A percentile compares a stretch with the other conserved stretches of the same genome.
Conservation (phyloP, 2,888 invertebrate genomes). For the Rotaria sp. region DNA sequence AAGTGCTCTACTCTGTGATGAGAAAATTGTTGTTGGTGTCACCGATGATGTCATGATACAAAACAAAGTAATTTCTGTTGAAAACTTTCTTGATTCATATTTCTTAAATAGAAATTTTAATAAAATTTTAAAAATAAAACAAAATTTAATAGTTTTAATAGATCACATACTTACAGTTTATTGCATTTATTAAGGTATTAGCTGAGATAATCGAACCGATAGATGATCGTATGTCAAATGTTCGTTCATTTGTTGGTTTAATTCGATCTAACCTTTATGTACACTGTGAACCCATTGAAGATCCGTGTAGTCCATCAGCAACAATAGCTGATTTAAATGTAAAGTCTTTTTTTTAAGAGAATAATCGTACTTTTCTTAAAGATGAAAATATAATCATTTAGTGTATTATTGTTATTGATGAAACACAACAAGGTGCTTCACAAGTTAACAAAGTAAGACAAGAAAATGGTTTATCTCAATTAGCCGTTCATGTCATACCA, state of each 20-base stretch:
- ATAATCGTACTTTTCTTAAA: too few relatives aligned
- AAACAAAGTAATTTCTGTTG: conserved; percentile 58
- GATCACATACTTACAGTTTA: too few relatives aligned
- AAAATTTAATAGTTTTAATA: too few relatives aligned
- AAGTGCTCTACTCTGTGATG: conserved; percentile 69
- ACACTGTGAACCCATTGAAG: conserved; percentile 73
- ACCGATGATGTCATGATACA: conserved; percentile 76
- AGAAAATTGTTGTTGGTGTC: conserved; percentile 75
- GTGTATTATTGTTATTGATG: conserved; percentile 78
- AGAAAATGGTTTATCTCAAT: conserved; percentile 58
- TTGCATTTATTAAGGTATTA: conserved; percentile 53
- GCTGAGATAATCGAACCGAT: conserved; percentile 82
- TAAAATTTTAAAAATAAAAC: too few relatives aligned
- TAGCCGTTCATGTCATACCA: conserved; percentile 69
- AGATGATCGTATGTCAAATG: conserved; percentile 65
- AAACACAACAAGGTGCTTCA: conserved; percentile 72
- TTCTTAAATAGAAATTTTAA: too few relatives aligned
- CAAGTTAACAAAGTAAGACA: conserved; percentile 71
- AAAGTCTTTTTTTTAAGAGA: too few relatives aligned
- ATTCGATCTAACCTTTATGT: conserved; percentile 72
- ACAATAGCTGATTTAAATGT: conserved; percentile 64
- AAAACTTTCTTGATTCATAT: too few relatives aligned
- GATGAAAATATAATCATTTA: conserved; percentile 48
- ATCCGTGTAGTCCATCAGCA: conserved; percentile 87
- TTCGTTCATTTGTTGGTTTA: conserved; percentile 72